These are phyloP conservation scores for Barnardius zonarius DNA, from an alignment of 2,113 vertebrate species.

Conservation along the genomic window DNA sequence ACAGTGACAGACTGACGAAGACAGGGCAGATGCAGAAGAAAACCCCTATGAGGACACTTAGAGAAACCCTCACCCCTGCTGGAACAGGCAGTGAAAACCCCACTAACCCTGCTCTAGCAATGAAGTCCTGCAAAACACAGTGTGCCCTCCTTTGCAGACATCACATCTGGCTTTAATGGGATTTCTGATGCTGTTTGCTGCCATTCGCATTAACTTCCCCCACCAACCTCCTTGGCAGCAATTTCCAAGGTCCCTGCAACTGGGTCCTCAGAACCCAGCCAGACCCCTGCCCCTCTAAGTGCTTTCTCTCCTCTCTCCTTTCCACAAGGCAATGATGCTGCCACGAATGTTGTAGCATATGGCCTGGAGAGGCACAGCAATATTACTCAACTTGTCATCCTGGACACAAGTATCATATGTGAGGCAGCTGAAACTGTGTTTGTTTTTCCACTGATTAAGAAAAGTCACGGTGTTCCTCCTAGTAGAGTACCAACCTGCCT, in stretches of 20 bases:
- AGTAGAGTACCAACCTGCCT: constrained; percentile 37
- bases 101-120: not conserved
- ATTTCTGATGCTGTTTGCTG: not conserved
- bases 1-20: not conserved
- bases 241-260: not conserved
- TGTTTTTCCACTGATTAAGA: constrained; percentile 60
- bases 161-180: not conserved
- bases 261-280: not conserved
- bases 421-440: not conserved
- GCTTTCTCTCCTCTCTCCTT: not conserved
- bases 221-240: not conserved
- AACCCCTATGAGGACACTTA: not conserved
- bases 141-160: not conserved
- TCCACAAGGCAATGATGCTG: not conserved
- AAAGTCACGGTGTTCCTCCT: constrained; percentile 52
- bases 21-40: not conserved
- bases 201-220: not conserved
- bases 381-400: constrained; percentile 33
- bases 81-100: rapidly evolving
- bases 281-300: not conserved
- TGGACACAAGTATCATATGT: not conserved
- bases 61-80: not conserved
- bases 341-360: not conserved
- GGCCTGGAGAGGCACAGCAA: not conserved
- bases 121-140: not conserved